Conservation (phyloP, 2,888 invertebrate genomes). For the Notodonta ziczac region DNA sequence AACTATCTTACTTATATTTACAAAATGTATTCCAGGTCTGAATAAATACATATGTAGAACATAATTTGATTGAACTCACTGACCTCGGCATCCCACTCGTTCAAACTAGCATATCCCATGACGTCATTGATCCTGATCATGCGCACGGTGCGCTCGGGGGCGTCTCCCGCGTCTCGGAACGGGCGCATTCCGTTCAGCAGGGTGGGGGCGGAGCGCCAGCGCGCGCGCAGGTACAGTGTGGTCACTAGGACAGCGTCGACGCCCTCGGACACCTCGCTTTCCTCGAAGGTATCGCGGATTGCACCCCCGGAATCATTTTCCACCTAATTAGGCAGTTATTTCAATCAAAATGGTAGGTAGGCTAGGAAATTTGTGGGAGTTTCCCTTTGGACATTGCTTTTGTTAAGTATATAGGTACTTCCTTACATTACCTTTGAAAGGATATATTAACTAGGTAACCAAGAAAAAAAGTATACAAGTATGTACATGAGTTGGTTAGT, state of each 20-base stretch:
- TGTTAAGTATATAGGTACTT: too few relatives aligned
- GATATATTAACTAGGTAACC: too few relatives aligned
- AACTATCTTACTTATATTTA: background rate
- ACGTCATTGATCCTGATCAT: slow-evolving; percentile 76
- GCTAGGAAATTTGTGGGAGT: too few relatives aligned
- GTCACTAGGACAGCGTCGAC: slow-evolving; percentile 59
- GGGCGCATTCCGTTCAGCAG: slow-evolving; percentile 68
- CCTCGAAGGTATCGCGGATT: slow-evolving; percentile 72
- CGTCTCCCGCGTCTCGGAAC: slow-evolving; percentile 53
- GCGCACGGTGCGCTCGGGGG: slow-evolving; percentile 52
- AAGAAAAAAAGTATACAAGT: too few relatives aligned
- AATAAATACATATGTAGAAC: background rate
- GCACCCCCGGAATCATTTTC: slow-evolving; percentile 68
- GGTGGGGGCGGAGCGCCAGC: slow-evolving; percentile 75
- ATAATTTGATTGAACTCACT: slow-evolving; percentile 18
- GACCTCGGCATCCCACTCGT: slow-evolving; percentile 73
- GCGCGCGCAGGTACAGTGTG: slow-evolving; percentile 68
- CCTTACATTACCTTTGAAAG: too few relatives aligned
- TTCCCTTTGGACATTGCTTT: too few relatives aligned
- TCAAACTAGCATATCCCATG: slow-evolving; percentile 65
- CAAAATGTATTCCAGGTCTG: background rate
- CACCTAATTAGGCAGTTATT: slow-evolving; percentile 48
- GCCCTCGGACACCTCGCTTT: slow-evolving; percentile 62
- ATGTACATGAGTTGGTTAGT: too few relatives aligned
- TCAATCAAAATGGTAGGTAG: background rate